phyloP scores from a whole-genome alignment of 2,888 invertebrate species.

The Drosophila sordidula region DNA sequence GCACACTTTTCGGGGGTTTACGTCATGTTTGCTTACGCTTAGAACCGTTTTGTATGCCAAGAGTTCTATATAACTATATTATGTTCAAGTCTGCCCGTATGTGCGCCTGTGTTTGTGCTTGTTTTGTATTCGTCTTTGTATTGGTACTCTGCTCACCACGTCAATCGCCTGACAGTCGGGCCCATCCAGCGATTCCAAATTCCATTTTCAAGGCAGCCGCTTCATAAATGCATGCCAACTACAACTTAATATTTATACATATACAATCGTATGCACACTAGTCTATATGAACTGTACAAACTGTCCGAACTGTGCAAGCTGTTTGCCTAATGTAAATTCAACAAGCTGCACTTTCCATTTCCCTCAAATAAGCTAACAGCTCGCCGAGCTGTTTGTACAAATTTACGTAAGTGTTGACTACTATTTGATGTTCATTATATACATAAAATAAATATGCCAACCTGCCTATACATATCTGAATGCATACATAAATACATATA shows the following conservation, averaged over 20 bases:
- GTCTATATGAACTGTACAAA: constrained; percentile 26
- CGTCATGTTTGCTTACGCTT: constrained; percentile 73
- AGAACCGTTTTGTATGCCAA: constrained; percentile 30
- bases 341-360: constrained; percentile 54
- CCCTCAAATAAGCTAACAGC: constrained; percentile 40
- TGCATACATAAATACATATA: constrained; percentile 11
- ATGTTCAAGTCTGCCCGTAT: constrained; percentile 34
- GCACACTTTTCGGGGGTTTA: constrained; percentile 77
- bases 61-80: constrained; percentile 25
- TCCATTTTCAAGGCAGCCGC: constrained; percentile 23
- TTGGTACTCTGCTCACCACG: constrained; percentile 21
- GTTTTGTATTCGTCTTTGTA: constrained; percentile 34
- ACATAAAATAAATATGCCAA: constrained; percentile 10
- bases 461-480: constrained; percentile 13
- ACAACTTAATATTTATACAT: constrained; percentile 36
- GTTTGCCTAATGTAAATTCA: constrained; percentile 48
- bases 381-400: constrained; percentile 51
- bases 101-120: constrained; percentile 35
- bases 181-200: constrained; percentile 21
- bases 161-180: constrained; percentile 25
- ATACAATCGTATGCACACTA: constrained; percentile 16
- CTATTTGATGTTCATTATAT: constrained; percentile 18
- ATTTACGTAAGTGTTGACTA: constrained; percentile 66
- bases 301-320: constrained; percentile 17
- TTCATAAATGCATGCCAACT: constrained; percentile 55